These are phyloP conservation scores for Sebastes hopkinsi DNA, from an alignment of 2,797 vertebrate genomes.

Conservation along the genomic window DNA sequence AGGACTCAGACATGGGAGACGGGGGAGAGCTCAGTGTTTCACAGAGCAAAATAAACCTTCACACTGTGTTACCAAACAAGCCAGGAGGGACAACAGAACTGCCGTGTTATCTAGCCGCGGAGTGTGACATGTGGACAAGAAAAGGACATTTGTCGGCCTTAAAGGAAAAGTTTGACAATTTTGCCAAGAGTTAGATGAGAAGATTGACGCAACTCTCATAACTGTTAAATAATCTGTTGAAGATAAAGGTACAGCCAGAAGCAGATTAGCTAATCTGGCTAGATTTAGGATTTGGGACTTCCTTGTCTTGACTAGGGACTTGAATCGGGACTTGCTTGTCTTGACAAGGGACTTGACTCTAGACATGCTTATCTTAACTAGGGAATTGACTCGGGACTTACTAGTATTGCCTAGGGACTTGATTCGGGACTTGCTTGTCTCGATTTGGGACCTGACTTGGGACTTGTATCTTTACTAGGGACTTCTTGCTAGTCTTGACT, in stretches of 20 bases:
- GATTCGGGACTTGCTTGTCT: too few relatives aligned
- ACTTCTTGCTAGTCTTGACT: too few relatives aligned
- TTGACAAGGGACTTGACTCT: accelerated
- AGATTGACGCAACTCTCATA: background rate
- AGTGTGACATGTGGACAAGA: constrained; percentile 24
- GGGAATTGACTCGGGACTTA: too few relatives aligned
- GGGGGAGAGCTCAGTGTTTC: background rate
- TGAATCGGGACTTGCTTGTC: too few relatives aligned
- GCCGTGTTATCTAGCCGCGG: background rate
- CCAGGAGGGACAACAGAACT: constrained; percentile 9
- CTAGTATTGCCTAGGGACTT: too few relatives aligned
- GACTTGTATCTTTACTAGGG: too few relatives aligned
- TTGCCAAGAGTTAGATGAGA: background rate
- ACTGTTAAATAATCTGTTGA: background rate
- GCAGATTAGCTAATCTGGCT: background rate
- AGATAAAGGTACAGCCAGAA: background rate
- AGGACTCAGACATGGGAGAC: constrained; percentile 16
- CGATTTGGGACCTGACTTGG: too few relatives aligned
- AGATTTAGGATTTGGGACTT: too few relatives aligned
- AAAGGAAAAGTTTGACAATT: constrained; percentile 19
- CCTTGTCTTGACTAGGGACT: too few relatives aligned
- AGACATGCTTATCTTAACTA: too few relatives aligned
- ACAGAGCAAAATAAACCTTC: constrained; percentile 47
- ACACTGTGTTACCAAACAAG: constrained; percentile 31
- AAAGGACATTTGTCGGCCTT: constrained; percentile 6